Evolutionary conservation across 2,888 invertebrate species (phyloP).

Genomic region (Plagodis dolabraria): DNA sequence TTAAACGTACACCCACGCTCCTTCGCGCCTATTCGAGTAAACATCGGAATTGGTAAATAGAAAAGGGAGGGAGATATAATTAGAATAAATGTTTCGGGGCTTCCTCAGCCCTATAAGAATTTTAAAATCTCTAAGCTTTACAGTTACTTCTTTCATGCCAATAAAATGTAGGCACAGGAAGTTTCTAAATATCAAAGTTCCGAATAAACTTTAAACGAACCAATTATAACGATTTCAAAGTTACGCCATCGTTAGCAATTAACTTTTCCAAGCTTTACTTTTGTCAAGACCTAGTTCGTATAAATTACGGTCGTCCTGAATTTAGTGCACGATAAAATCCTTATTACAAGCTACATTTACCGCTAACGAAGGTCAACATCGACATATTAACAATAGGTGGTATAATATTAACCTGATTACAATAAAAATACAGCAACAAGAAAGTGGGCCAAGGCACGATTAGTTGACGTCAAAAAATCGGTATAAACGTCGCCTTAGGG

Average conservation of each 20-base stretch:
- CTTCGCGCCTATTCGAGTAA: constrained; percentile 79
- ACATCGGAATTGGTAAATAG: constrained; percentile 80
- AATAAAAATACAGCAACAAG: constrained; percentile 46
- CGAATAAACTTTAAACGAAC: constrained; percentile 13
- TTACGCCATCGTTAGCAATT: constrained; percentile 2
- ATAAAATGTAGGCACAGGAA: constrained; percentile 11
- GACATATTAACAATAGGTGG: constrained; percentile 25
- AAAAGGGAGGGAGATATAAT: constrained; percentile 80
- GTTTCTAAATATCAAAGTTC: constrained; percentile 7
- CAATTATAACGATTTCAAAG: constrained; percentile 19
- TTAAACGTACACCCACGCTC: constrained; percentile 76
- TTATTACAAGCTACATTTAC: constrained; percentile 17
- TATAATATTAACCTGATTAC: constrained; percentile 49
- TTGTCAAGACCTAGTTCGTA: constrained; percentile 2
- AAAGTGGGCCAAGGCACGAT: constrained; percentile 69
- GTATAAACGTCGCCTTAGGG: constrained; percentile 55
- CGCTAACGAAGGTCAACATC: constrained; percentile 28
- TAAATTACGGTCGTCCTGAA: constrained; percentile 9
- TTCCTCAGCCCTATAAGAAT: constrained; percentile 47
- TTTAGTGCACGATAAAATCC: constrained; percentile 11
- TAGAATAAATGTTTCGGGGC: constrained; percentile 75
- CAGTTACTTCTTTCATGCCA: constrained; percentile 18
- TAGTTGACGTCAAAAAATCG: constrained; percentile 63
- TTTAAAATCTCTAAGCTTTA: constrained; percentile 30
- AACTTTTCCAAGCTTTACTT: constrained; percentile 5